Conservation (phyloP, 2,888 invertebrate species). For the Asteroscopus sphinx region DNA sequence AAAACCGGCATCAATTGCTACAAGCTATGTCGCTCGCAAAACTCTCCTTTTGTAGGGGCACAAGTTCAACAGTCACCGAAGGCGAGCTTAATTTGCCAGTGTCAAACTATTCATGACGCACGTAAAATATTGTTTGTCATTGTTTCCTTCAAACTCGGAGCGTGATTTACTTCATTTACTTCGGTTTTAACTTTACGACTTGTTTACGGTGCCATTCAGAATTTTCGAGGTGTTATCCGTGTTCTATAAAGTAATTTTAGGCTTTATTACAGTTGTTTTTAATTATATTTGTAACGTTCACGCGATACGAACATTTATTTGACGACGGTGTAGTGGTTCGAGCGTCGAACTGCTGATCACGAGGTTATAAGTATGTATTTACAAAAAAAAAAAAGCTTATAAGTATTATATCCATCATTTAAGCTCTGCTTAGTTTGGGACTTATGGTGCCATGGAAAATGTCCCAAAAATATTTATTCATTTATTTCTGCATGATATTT, state of each 20-base stretch:
- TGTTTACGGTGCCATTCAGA: constrained; percentile 36
- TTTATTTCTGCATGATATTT: too few relatives aligned
- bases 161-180: constrained; percentile 48
- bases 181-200: constrained; percentile 46
- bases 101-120: constrained; percentile 13
- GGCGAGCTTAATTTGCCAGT: constrained; percentile 8
- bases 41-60: neutral
- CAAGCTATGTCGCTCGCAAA: too few relatives aligned
- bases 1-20: too few relatives aligned
- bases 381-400: too few relatives aligned
- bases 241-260: constrained; percentile 23
- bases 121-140: constrained; percentile 15
- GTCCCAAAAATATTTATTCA: too few relatives aligned
- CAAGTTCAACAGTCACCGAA: neutral
- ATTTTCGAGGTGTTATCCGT: constrained; percentile 45
- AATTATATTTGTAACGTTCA: constrained; percentile 42
- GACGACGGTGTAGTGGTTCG: too few relatives aligned
- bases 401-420: too few relatives aligned
- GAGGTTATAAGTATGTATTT: too few relatives aligned
- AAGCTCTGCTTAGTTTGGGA: too few relatives aligned
- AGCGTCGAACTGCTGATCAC: too few relatives aligned
- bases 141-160: constrained; percentile 23
- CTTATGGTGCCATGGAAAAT: too few relatives aligned
- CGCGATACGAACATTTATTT: constrained; percentile 24
- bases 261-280: constrained; percentile 46